Base-by-base conservation (phyloP, 2,888 invertebrate species). In the Mesoligia furuncula region DNA sequence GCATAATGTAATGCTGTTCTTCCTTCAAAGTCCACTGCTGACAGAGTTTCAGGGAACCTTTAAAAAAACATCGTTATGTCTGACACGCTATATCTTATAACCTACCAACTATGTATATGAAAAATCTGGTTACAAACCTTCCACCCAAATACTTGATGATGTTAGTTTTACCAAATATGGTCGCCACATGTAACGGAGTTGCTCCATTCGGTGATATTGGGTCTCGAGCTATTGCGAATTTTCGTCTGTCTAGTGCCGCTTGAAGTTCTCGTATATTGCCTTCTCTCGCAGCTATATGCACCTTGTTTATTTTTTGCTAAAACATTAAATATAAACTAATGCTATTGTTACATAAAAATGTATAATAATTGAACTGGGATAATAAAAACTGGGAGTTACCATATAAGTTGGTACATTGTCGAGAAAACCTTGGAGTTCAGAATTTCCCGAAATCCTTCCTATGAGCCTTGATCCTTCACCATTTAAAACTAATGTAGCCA, bases 1-100 rank as follows among this genome's bases (percentile, higher is more conserved):
- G 99, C 98, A 92, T 99, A 99, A 94, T 99, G 99, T 83, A 99
- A 96, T 1, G 99, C 98, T n/a, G 99, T 98, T 88, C 99, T 97
- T 67, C 98, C 98, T 93, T 98, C 98, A 87, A 97, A 97, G 94
- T 99, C 99, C 69, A 97, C 97, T 74, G 98, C 98, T 83, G 98
- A 98, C 69, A 98, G 97, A 24, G 99, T 99, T 96, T 99, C 99
- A 24, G 99, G 98, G 95, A 99, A 99, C 89, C 98, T 97, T 68
- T 9, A 64, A 74, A 77, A 45, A 39, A 65, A 17, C 36, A n/a
- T 36, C 24, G 13, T 24, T 36, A 39, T 39, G 17, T 42, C n/a
- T 42, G 39, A 39, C n/a, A 65, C 0, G 9, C 9, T n/a, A n/a
- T 17, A 9, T 39, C 39, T 39, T 39, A 39, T 65, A 39, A 65